phyloP scores from a whole-genome alignment of 2,888 invertebrate genomes.

The Phyto melanocephala region DNA sequence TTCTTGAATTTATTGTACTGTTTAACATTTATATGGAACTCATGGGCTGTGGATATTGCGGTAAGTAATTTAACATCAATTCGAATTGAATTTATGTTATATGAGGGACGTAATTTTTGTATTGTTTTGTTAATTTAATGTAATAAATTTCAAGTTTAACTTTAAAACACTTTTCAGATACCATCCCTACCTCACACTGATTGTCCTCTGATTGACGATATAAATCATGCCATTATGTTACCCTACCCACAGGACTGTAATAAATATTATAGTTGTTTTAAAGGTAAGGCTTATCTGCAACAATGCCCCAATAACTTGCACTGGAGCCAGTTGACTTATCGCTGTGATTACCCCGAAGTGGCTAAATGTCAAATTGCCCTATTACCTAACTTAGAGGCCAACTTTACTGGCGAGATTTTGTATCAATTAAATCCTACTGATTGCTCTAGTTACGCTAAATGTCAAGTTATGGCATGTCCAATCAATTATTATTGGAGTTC shows the following conservation, averaged over 20 bases:
- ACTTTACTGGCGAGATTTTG: not conserved
- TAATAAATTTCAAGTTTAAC: too few species aligned
- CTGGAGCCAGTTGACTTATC: slow-evolving; percentile 70
- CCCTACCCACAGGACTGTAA: slow-evolving; percentile 70
- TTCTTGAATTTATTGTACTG: not conserved
- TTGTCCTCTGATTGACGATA: slow-evolving; percentile 70
- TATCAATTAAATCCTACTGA: slow-evolving; percentile 69
- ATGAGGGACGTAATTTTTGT: too few species aligned
- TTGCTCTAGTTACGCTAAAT: slow-evolving; percentile 72
- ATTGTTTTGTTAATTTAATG: too few species aligned
- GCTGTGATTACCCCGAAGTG: slow-evolving; percentile 71
- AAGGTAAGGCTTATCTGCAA: slow-evolving; percentile 67
- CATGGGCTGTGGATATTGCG: not conserved
- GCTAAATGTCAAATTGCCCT: slow-evolving; percentile 68
- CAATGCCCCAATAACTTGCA: slow-evolving; percentile 71
- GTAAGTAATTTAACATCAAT: too few species aligned
- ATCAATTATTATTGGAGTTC: slow-evolving; percentile 70
- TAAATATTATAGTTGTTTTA: slow-evolving; percentile 72
- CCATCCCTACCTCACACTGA: slow-evolving; percentile 43
- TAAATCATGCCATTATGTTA: slow-evolving; percentile 69
- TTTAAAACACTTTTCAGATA: not conserved
- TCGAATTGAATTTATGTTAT: too few species aligned
- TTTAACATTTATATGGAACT: not conserved
- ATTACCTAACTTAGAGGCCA: not conserved
- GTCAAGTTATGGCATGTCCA: slow-evolving; percentile 66